Percentiles rank a stretch among this genome's conserved stretches.
Evolutionary conservation across 2,113 vertebrate species (phyloP).

Genomic region (Carlito syrichta): DNA sequence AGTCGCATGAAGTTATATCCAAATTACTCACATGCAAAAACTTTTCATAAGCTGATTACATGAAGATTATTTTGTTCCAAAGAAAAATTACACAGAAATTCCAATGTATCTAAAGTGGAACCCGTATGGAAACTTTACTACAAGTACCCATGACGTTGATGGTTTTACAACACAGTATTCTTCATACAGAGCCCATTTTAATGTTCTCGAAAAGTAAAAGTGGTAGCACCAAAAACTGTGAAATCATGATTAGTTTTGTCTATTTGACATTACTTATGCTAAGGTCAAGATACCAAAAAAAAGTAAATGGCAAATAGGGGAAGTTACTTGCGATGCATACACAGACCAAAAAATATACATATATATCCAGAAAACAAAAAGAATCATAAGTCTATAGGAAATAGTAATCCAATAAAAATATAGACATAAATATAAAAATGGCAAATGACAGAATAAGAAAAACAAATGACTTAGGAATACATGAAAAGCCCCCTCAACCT

Average conservation of each 20-base stretch:
- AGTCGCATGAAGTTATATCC: background rate
- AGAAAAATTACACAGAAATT: background rate
- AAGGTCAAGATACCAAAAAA: background rate
- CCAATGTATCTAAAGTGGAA: background rate
- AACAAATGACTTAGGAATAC: background rate
- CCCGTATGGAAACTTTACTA: background rate
- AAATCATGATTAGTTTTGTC: background rate
- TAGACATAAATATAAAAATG: background rate
- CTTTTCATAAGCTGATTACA: background rate
- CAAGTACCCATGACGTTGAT: background rate
- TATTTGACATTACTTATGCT: background rate
- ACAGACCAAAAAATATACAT: background rate
- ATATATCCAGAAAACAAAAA: background rate
- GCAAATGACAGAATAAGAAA: background rate
- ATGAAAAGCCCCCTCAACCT: background rate
- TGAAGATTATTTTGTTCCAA: background rate
- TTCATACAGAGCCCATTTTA: background rate
- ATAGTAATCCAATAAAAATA: background rate
- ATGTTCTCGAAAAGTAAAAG: background rate
- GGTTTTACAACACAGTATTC: background rate
- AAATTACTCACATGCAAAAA: background rate
- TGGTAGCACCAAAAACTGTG: background rate
- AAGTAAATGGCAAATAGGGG: background rate
- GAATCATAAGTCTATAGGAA: background rate
- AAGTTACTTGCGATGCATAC: background rate